A percentile compares a stretch with the other conserved stretches of the same genome.
Evolutionary conservation across 2,888 invertebrate genomes (phyloP).

Genomic region (Drosophila pegasa): DNA sequence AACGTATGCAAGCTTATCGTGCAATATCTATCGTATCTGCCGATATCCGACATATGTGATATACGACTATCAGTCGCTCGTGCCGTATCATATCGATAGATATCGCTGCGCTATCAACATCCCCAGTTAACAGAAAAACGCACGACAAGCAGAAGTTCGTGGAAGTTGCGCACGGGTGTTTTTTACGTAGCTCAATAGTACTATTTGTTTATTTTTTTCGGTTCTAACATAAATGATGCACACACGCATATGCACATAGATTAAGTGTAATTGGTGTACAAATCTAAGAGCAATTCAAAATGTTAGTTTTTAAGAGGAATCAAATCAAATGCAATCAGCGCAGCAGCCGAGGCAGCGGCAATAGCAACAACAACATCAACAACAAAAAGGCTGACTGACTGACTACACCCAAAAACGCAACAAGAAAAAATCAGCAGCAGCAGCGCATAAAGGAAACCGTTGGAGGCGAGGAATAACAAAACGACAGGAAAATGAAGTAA

Average conservation of each 20-base stretch:
- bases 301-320: constrained; percentile 48
- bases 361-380: constrained; percentile 23
- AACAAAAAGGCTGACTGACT: constrained; percentile 57
- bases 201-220: constrained; percentile 62
- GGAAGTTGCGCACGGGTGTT: constrained; percentile 58
- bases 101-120: constrained; percentile 32
- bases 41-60: background rate
- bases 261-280: constrained; percentile 45
- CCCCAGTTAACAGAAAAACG: constrained; percentile 44
- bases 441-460: constrained; percentile 38
- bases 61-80: constrained; percentile 6
- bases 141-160: constrained; percentile 54
- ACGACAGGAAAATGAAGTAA: constrained; percentile 65
- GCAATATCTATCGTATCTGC: constrained; percentile 12
- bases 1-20: too few species aligned
- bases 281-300: constrained; percentile 30
- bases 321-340: constrained; percentile 48
- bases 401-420: constrained; percentile 57
- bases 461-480: constrained; percentile 44
- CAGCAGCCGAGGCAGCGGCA: constrained; percentile 30
- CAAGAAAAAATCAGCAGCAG: constrained; percentile 18
- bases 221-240: constrained; percentile 50
- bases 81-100: constrained; percentile 21
- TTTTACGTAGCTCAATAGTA: constrained; percentile 57
- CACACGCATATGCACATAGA: constrained; percentile 29